These are phyloP conservation scores for Thinocorus orbignyianus DNA, from an alignment of 2,113 vertebrate genomes.

Conservation along the genomic window DNA sequence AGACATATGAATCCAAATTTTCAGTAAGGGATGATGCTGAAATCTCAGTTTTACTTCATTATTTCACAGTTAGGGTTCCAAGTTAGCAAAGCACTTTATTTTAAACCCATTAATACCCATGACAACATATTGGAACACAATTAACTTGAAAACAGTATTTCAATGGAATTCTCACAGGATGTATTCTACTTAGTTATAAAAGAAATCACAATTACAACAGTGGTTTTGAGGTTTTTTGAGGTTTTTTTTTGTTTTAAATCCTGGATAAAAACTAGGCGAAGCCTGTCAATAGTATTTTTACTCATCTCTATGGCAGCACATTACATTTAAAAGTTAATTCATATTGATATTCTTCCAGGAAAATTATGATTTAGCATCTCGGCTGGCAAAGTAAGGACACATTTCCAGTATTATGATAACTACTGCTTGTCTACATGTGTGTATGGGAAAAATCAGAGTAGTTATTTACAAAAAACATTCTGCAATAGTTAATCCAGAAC, in stretches of 20 bases:
- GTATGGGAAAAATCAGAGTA: background rate
- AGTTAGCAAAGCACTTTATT: background rate
- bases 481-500: background rate
- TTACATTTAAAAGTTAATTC: background rate
- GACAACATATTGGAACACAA: background rate
- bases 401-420: background rate
- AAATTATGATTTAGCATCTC: background rate
- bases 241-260: background rate
- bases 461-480: background rate
- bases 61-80: background rate
- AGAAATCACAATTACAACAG: background rate
- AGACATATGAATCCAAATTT: background rate
- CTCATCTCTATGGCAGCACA: background rate
- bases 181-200: background rate
- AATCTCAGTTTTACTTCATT: background rate
- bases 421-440: background rate
- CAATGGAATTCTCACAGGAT: background rate
- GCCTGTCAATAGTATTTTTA: background rate
- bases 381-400: background rate
- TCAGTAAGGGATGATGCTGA: background rate
- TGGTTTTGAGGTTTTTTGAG: background rate
- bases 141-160: background rate
- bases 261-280: background rate
- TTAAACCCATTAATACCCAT: background rate
- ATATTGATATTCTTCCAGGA: background rate